phyloP scores from a whole-genome alignment of 1,140 invertebrate genomes.

The Ptiloglossa arizonensis region DNA sequence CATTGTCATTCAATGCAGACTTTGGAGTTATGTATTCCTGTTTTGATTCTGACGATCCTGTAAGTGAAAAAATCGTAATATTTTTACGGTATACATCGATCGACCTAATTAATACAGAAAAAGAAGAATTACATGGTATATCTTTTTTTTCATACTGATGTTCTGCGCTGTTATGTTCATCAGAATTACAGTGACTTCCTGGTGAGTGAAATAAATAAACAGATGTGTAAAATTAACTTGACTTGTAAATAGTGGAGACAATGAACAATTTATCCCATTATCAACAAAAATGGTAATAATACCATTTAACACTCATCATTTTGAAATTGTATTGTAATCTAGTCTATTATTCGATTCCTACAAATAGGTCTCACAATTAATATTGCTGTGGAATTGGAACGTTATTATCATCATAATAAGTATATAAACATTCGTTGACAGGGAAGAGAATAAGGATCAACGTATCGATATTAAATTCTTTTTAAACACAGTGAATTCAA shows the following conservation, averaged over 20 bases:
- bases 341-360: slow-evolving; percentile 40
- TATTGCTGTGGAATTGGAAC: slow-evolving; percentile 51
- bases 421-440: slow-evolving; percentile 21
- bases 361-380: slow-evolving; percentile 40
- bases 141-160: slow-evolving; percentile 17
- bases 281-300: slow-evolving; percentile 31
- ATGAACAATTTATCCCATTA: slow-evolving; percentile 13
- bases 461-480: slow-evolving; percentile 36
- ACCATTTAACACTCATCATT: slow-evolving; percentile 33
- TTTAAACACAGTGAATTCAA: slow-evolving; percentile 33
- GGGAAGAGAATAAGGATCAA: neutral
- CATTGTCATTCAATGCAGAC: slow-evolving; percentile 7
- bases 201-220: slow-evolving; percentile 27
- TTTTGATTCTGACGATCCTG: slow-evolving; percentile 6
- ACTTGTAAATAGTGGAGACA: slow-evolving; percentile 41
- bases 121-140: neutral
- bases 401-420: slow-evolving; percentile 48
- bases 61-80: slow-evolving; percentile 22
- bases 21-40: neutral
- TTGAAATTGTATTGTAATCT: slow-evolving; percentile 42
- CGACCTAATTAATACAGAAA: slow-evolving; percentile 42
- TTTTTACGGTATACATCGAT: slow-evolving; percentile 29
- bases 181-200: slow-evolving; percentile 39
- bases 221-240: slow-evolving; percentile 25
- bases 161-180: slow-evolving; percentile 24